Base-by-base conservation (phyloP, 2,797 vertebrate species). In the Arctocebus calabarensis region DNA sequence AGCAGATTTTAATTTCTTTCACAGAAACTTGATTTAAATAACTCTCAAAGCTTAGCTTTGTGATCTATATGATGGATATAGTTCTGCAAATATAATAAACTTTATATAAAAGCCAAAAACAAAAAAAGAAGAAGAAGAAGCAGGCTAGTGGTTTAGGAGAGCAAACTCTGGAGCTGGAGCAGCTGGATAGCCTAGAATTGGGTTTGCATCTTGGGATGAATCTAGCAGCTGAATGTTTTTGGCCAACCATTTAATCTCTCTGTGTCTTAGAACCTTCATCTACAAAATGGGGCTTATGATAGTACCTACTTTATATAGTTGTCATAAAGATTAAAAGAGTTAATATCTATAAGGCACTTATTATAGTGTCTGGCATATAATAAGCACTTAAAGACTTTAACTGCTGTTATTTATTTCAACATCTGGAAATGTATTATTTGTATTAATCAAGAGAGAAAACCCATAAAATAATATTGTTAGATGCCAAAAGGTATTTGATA, bases 401-500 rank as follows among this genome's bases (percentile, higher is more conserved):
- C 23, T 84, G 7, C 89, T 81, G 40, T 45, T 92, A 48, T 59
- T 64, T 71, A 34, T 48, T 32, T 84, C 48, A 64, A 27, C 55
- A 25, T 40, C 48, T 84, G 64, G 37, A 71, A 89, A 78, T 84
- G 20, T 64, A 78, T 84, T 88, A 64, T 17, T 71, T 34, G 70
- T 75, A 81, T 48, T 61, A 88, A 29, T 59, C 45, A 88, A 83
- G 79, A 23, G 14, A 74, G 22, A 70, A 79, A 92, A 37, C 2
- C 9, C 74, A 17, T 55, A 40, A 78, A 13, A 59, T 90, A 57
- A 75, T 82, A 40, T 57, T 43, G 12, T 88, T 71, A 84, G 23
- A 37, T 77, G 62, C 45, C 40, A 71, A 45, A 95, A 79, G 20
- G n/a, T 57, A 78, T 75, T 92, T 95, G 61, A 88, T 78, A 71